Percentiles rank a stretch among this genome's conserved stretches.
These are phyloP conservation scores for Sphenodon punctatus DNA, from an alignment of 2,797 vertebrate species.

Conservation along the genomic window DNA sequence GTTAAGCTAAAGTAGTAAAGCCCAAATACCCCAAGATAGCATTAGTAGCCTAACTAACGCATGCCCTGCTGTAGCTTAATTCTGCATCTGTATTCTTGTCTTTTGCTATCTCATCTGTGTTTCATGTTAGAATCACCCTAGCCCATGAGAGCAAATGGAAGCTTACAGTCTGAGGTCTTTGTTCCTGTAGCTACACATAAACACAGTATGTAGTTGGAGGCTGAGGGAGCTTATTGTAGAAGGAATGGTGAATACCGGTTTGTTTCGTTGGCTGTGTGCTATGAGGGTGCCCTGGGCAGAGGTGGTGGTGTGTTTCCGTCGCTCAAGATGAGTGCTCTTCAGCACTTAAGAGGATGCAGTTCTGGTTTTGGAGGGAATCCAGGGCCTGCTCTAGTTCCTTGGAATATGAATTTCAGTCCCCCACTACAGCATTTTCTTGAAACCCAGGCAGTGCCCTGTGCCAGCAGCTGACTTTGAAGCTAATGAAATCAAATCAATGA, in stretches of 20 bases:
- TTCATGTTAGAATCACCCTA: slow-evolving; percentile 17
- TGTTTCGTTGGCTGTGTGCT: background rate
- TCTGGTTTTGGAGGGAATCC: background rate
- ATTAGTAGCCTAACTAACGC: background rate
- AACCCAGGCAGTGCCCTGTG: slow-evolving; percentile 21
- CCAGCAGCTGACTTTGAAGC: background rate
- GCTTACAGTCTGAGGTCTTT: background rate
- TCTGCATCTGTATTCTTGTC: no score
- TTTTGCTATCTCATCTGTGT: background rate
- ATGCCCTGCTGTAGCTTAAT: background rate
- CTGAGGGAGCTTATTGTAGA: background rate
- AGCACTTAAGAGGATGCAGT: background rate
- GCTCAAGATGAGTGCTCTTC: no score
- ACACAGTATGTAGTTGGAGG: background rate
- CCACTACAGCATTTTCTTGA: background rate
- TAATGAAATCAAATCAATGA: background rate
- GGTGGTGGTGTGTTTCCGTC: background rate
- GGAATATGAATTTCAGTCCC: background rate
- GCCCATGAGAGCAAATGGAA: slow-evolving; percentile 9
- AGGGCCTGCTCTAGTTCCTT: background rate
- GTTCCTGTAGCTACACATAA: background rate
- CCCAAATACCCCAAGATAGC: background rate
- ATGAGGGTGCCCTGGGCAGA: background rate
- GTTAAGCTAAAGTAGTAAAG: no score
- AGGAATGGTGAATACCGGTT: background rate